A percentile compares a stretch with the other conserved stretches of the same genome.
Evolutionary conservation across 2,888 invertebrate genomes (phyloP).

Genomic region (Oegoconia quadripuncta): DNA sequence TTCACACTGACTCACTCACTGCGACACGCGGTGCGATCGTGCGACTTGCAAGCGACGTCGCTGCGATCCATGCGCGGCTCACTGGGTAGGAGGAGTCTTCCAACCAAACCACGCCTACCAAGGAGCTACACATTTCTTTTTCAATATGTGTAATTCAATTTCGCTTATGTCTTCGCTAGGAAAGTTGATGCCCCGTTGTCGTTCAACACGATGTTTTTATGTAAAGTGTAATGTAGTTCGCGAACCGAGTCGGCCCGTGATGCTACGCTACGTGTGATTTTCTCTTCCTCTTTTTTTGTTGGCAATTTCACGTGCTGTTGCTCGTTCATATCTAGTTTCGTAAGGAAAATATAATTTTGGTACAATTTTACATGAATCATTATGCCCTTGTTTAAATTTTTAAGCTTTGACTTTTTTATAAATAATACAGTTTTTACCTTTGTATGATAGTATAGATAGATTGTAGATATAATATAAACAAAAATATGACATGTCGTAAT

Average conservation of each 20-base stretch:
- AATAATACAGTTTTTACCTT: not conserved
- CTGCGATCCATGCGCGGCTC: constrained; percentile 68
- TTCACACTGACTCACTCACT: constrained; percentile 46
- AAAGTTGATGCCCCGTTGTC: constrained; percentile 79
- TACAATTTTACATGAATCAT: constrained; percentile 25
- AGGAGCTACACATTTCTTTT: constrained; percentile 79
- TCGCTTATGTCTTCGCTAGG: constrained; percentile 79
- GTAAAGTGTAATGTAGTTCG: constrained; percentile 79
- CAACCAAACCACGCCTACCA: constrained; percentile 72
- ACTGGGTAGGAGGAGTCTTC: constrained; percentile 70
- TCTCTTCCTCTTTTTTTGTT: constrained; percentile 52
- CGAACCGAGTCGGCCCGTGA: constrained; percentile 68
- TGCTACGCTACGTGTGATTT: constrained; percentile 62
- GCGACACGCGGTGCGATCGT: constrained; percentile 27
- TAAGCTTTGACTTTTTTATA: not conserved
- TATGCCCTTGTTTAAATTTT: not conserved
- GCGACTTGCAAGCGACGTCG: constrained; percentile 50
- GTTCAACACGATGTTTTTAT: constrained; percentile 79
- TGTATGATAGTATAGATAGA: too few species aligned
- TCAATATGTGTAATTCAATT: constrained; percentile 80
- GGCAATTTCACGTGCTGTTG: constrained; percentile 71
- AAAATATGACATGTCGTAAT: too few species aligned
- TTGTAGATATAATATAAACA: too few species aligned
- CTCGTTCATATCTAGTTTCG: constrained; percentile 54
- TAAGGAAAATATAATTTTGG: constrained; percentile 31